A percentile compares a stretch with the other conserved stretches of the same genome.
These are phyloP conservation scores for Cotesia typhae DNA, from an alignment of 1,140 invertebrate genomes.

Conservation along the genomic window DNA sequence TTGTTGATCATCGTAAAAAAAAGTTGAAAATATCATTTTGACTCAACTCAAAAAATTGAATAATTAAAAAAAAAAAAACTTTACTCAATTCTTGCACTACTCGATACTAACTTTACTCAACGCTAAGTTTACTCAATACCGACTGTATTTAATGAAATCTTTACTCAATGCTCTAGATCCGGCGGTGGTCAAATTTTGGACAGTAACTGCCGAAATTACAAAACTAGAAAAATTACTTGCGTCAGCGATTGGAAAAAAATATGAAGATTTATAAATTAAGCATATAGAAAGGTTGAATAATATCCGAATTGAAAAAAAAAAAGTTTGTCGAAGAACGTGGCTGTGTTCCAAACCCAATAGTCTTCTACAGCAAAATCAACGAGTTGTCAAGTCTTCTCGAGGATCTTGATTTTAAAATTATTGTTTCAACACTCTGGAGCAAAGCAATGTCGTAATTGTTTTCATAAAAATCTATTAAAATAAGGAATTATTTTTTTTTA, in stretches of 20 bases:
- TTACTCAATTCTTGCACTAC: no score
- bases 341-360: slow-evolving; percentile 51
- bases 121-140: no score
- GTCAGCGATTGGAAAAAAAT: slow-evolving; percentile 41
- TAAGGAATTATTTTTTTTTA: no score
- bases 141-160: no score
- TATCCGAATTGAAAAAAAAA: slow-evolving; percentile 46
- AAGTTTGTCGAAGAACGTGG: slow-evolving; percentile 48
- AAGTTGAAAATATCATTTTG: no score
- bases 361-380: slow-evolving; percentile 47
- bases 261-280: slow-evolving; percentile 28
- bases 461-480: no score
- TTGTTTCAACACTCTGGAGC: background rate
- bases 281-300: slow-evolving; percentile 43
- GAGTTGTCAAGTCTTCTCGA: slow-evolving; percentile 50
- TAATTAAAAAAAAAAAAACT: no score
- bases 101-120: no score
- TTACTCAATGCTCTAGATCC: slow-evolving; percentile 39
- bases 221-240: slow-evolving; percentile 49
- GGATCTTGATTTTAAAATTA: slow-evolving; percentile 1
- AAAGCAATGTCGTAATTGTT: background rate
- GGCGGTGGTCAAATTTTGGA: slow-evolving; percentile 48
- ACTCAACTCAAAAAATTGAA: no score
- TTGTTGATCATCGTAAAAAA: no score
- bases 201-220: slow-evolving; percentile 44